Evolutionary conservation across 2,797 vertebrate genomes (phyloP).

Genomic region (Acomys russatus): DNA sequence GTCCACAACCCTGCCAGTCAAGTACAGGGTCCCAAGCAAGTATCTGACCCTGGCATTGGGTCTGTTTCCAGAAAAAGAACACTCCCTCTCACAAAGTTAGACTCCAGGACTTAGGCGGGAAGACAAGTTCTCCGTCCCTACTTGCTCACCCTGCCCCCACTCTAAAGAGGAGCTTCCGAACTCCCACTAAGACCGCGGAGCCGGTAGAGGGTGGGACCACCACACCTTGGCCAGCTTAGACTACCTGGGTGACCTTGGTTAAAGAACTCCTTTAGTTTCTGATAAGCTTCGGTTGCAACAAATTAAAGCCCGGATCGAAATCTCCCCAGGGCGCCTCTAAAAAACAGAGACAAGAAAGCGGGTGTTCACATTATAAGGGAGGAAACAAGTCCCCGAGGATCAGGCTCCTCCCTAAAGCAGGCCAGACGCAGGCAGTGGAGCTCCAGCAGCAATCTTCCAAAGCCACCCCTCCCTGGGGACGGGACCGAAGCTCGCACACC

Average conservation of each 20-base stretch:
- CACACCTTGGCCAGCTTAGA: not conserved
- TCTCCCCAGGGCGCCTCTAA: not conserved
- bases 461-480: not conserved
- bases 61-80: slow-evolving; percentile 8
- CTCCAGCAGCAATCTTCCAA: not conserved
- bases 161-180: not conserved
- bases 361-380: not conserved
- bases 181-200: not conserved
- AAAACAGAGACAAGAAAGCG: not conserved
- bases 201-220: not conserved
- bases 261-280: slow-evolving; percentile 67
- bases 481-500: not conserved
- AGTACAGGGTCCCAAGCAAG: not conserved
- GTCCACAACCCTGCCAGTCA: not conserved
- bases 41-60: not conserved
- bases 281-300: slow-evolving; percentile 43
- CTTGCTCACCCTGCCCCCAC: not conserved
- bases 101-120: slow-evolving; percentile 18
- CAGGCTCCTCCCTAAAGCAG: not conserved
- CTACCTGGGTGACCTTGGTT: slow-evolving; percentile 74
- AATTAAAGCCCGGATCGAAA: slow-evolving; percentile 52
- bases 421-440: not conserved
- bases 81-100: slow-evolving; percentile 17
- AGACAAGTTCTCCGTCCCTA: not conserved
- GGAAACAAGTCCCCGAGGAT: not conserved